Conservation (phyloP, 1,140 invertebrate species). For the Lepidotrigona ventralis region DNA sequence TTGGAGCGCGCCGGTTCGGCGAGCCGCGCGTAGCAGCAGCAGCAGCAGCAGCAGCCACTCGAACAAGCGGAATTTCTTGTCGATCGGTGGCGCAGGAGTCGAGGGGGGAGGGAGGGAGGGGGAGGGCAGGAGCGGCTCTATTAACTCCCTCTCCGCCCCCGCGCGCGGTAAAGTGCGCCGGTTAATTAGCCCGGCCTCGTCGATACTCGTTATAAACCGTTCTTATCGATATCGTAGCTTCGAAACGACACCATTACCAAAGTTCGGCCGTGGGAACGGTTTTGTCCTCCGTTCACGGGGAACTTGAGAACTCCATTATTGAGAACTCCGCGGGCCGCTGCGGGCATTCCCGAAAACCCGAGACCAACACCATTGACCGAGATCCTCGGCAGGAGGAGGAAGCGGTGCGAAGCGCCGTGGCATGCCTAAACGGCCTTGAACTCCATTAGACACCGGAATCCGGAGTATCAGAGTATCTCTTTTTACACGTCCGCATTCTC, state of each 20-base stretch:
- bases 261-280: conserved; percentile 49
- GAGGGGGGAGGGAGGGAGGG: no score
- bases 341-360: conserved; percentile 54
- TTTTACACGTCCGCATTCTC: conserved; percentile 32
- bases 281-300: conserved; percentile 61
- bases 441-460: conserved; percentile 51
- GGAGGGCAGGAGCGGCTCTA: neutral
- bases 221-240: conserved; percentile 55
- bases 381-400: conserved; percentile 30
- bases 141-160: neutral
- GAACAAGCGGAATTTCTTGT: neutral
- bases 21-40: neutral
- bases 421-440: conserved; percentile 58
- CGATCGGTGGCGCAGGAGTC: neutral
- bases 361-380: conserved; percentile 56
- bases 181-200: conserved; percentile 57
- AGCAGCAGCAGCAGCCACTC: neutral
- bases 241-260: conserved; percentile 52
- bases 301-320: conserved; percentile 66
- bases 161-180: conserved; percentile 28
- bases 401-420: conserved; percentile 26
- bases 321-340: conserved; percentile 36
- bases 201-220: conserved; percentile 52
- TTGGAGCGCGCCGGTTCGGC: neutral
- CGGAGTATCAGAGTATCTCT: conserved; percentile 17